These are phyloP conservation scores for Tethya wilhelma DNA, from an alignment of 37 sponge, comb jelly and placozoan genomes.

Conservation along the genomic window DNA sequence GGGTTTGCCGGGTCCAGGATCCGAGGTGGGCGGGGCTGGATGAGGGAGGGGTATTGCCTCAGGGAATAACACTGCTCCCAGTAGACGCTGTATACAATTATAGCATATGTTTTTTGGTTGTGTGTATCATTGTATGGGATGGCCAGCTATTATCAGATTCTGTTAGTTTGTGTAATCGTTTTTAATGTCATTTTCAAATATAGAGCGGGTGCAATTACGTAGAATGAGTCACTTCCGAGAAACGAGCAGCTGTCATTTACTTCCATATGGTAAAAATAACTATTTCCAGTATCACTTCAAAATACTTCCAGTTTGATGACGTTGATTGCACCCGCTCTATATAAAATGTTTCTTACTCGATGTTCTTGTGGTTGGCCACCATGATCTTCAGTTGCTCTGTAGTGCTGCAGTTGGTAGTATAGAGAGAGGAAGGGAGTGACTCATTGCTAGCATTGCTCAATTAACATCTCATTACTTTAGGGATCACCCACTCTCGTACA, in stretches of 20 bases:
- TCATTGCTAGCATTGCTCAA: too few species aligned
- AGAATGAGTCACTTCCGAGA: too few species aligned
- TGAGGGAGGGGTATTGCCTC: constrained; percentile 21
- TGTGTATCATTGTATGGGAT: background rate
- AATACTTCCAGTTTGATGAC: too few species aligned
- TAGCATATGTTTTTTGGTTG: background rate
- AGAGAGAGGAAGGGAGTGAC: too few species aligned
- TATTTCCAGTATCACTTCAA: too few species aligned
- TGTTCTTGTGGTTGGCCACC: constrained; percentile 17
- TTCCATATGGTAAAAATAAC: too few species aligned
- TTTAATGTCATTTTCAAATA: background rate
- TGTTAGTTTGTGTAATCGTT: background rate
- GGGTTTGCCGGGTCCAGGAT: constrained; percentile 85
- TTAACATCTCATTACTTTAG: too few species aligned
- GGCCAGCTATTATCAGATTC: background rate
- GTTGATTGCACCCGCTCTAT: too few species aligned
- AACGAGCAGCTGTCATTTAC: too few species aligned
- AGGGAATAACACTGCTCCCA: constrained; percentile 55
- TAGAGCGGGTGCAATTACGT: too few species aligned
- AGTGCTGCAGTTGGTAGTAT: constrained; percentile 2
- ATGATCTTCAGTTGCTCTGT: constrained; percentile 41
- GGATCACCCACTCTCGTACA: too few species aligned
- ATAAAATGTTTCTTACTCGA: constrained; percentile 38
- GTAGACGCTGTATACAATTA: constrained; percentile 25
- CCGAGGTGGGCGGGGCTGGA: constrained; percentile 33